A percentile compares a stretch with the other conserved stretches of the same genome.
phyloP scores from a whole-genome alignment of 2,797 vertebrate species.

The Epinephelus awoara region DNA sequence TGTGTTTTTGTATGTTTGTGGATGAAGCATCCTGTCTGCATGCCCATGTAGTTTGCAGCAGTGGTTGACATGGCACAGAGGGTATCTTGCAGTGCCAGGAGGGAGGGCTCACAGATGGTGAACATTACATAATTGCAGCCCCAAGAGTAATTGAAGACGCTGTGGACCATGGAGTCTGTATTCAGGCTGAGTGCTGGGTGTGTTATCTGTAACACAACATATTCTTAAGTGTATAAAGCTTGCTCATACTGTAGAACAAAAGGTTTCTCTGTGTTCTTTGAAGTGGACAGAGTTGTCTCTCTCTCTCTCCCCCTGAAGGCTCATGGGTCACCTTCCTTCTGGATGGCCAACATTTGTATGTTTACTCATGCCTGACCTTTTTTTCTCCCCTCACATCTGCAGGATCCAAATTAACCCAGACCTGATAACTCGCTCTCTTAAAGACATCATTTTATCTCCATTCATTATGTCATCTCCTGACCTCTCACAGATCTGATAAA shows the following conservation, averaged over 20 bases:
- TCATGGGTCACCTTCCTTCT: slow-evolving; percentile 48
- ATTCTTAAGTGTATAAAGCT: slow-evolving; percentile 26
- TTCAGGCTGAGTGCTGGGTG: slow-evolving; percentile 61
- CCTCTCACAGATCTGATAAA: slow-evolving; percentile 6
- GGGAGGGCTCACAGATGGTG: slow-evolving; percentile 79
- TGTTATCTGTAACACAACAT: slow-evolving; percentile 45
- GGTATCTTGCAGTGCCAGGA: slow-evolving; percentile 42
- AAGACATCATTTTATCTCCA: not conserved
- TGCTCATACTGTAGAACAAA: slow-evolving; percentile 2
- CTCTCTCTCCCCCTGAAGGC: slow-evolving; percentile 12
- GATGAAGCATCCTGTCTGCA: slow-evolving; percentile 48
- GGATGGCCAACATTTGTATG: slow-evolving; percentile 32
- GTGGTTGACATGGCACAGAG: slow-evolving; percentile 66
- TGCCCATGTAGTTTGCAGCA: slow-evolving; percentile 51
- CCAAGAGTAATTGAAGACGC: slow-evolving; percentile 77
- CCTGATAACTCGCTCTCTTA: not conserved
- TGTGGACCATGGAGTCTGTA: slow-evolving; percentile 65
- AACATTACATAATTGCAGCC: slow-evolving; percentile 85
- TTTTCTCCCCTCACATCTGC: slow-evolving; percentile 21
- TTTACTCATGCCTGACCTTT: slow-evolving; percentile 63
- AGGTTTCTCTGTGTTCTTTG: slow-evolving; percentile 3
- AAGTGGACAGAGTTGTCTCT: not conserved
- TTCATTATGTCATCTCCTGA: not conserved
- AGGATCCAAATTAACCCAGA: slow-evolving; percentile 15
- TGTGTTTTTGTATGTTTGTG: slow-evolving; percentile 46